phyloP scores from a whole-genome alignment of 2,797 vertebrate genomes.

The Mormyrops boulengeri region DNA sequence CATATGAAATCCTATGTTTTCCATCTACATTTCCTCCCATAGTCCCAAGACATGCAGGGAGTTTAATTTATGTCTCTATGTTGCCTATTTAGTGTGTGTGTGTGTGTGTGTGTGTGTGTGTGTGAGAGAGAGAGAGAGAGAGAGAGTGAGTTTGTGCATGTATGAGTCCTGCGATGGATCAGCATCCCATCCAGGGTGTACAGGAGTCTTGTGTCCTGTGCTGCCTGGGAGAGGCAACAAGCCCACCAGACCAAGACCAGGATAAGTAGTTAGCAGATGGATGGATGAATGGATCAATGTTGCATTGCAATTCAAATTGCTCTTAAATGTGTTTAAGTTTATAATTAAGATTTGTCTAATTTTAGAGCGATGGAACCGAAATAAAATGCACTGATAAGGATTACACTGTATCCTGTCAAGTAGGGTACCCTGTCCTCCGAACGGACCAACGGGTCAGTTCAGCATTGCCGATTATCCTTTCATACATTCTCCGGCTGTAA shows the following conservation, averaged over 20 bases:
- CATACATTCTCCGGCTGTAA: background rate
- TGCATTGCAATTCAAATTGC: background rate
- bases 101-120: background rate
- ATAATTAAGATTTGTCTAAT: background rate
- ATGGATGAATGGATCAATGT: background rate
- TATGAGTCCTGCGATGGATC: background rate
- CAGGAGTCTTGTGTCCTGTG: background rate
- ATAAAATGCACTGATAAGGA: slow-evolving; percentile 67
- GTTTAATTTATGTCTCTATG: background rate
- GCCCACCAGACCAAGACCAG: background rate
- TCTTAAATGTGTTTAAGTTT: background rate
- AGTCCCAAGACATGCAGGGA: background rate
- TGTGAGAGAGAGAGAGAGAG: background rate
- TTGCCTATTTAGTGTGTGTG: background rate
- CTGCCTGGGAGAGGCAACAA: background rate
- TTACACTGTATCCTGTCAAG: slow-evolving; percentile 66
- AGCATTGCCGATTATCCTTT: background rate
- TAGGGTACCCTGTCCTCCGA: slow-evolving; percentile 75
- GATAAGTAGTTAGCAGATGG: background rate
- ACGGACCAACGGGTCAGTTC: slow-evolving; percentile 61
- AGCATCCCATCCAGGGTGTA: background rate
- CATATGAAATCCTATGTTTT: background rate
- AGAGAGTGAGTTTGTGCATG: background rate
- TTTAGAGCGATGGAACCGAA: slow-evolving; percentile 71
- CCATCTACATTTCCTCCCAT: background rate